Conservation (phyloP, 2,888 invertebrate species). For the Herminia tarsipennalis region DNA sequence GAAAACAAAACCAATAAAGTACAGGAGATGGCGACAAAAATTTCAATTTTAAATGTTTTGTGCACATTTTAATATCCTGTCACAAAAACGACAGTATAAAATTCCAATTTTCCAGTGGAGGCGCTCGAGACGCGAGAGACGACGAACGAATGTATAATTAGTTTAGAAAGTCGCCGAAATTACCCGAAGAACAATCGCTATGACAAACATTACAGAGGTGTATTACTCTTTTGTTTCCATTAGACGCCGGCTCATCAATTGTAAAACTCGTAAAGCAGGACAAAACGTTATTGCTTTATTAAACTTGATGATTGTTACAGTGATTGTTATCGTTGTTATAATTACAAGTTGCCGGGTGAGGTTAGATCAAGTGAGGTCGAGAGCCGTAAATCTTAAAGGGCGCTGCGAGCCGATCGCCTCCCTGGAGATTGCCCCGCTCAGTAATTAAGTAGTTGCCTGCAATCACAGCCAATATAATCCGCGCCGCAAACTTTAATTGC, state of each 20-base stretch:
- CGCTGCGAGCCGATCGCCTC: constrained; percentile 56
- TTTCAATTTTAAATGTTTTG: constrained; percentile 45
- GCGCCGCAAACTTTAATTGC: constrained; percentile 71
- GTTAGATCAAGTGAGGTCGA: constrained; percentile 69
- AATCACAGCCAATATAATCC: constrained; percentile 70
- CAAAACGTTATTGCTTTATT: constrained; percentile 41
- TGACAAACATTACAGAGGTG: constrained; percentile 43
- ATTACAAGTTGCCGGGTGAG: constrained; percentile 53
- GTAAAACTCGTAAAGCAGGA: constrained; percentile 28
- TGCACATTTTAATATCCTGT: constrained; percentile 60
- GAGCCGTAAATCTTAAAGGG: constrained; percentile 68
- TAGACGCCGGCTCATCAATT: constrained; percentile 34
- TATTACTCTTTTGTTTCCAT: constrained; percentile 41
- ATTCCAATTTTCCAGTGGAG: constrained; percentile 61
- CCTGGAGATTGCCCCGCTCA: constrained; percentile 51
- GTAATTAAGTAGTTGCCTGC: constrained; percentile 74
- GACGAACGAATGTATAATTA: constrained; percentile 57
- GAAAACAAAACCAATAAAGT: constrained; percentile 26
- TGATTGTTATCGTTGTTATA: constrained; percentile 48
- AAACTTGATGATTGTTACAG: constrained; percentile 38
- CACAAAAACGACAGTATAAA: constrained; percentile 57
- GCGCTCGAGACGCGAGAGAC: constrained; percentile 48
- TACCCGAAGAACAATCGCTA: constrained; percentile 43
- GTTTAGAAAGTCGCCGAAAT: constrained; percentile 49
- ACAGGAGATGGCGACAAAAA: constrained; percentile 12